These are phyloP conservation scores for Avahi laniger DNA, from an alignment of 2,797 vertebrate genomes.

Conservation along the genomic window DNA sequence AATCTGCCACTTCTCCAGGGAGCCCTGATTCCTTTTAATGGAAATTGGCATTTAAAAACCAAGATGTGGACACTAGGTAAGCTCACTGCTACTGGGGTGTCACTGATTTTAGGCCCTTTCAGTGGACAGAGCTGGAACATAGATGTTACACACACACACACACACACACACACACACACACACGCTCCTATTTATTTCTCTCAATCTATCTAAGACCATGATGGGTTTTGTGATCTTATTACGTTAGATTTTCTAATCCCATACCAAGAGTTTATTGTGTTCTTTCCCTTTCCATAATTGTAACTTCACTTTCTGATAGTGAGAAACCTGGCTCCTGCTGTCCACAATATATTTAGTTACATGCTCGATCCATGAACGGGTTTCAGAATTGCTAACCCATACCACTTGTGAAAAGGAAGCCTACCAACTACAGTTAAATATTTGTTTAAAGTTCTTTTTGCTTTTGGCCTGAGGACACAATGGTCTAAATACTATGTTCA, in stretches of 20 bases:
- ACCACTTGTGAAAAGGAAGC: neutral
- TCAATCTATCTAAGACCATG: neutral
- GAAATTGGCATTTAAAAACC: neutral
- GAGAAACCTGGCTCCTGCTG: neutral
- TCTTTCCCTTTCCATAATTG: neutral
- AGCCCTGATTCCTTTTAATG: neutral
- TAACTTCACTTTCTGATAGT: neutral
- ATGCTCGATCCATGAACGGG: neutral
- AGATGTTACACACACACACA: neutral
- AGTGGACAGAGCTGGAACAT: neutral
- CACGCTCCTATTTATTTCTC: no score
- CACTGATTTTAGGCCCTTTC: neutral
- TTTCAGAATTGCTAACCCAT: neutral
- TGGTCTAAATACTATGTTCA: neutral
- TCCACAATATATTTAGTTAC: neutral
- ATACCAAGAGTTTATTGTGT: neutral
- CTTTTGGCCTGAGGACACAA: neutral
- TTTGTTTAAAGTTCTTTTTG: slow-evolving; percentile 3
- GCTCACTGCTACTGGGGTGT: neutral
- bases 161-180: neutral
- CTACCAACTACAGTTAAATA: neutral
- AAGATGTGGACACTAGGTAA: neutral
- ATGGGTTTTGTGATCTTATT: neutral
- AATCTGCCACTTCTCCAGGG: neutral
- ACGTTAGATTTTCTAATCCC: neutral